Conservation (phyloP, 2,797 vertebrate genomes). For the Falco rusticolus region DNA sequence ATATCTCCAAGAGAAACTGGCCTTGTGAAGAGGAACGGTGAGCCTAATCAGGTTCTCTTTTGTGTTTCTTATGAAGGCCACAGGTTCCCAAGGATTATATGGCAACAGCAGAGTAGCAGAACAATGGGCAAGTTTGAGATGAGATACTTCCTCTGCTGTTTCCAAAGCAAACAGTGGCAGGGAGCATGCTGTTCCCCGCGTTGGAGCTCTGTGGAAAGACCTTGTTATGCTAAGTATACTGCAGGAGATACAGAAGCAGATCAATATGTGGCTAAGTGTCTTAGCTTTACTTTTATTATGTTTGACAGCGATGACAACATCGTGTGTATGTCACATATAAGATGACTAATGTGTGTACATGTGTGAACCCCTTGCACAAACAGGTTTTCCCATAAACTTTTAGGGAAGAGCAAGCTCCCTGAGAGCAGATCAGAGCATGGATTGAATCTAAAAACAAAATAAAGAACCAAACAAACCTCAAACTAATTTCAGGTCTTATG, state of each 20-base stretch:
- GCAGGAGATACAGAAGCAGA: conserved; percentile 54
- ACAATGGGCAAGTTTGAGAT: conserved; percentile 49
- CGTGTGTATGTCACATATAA: conserved; percentile 17
- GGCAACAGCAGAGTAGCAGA: conserved; percentile 13
- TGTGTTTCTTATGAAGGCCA: conserved; percentile 23
- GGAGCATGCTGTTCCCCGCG: conserved; percentile 15
- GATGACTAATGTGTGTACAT: conserved; percentile 57
- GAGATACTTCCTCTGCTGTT: conserved; percentile 57
- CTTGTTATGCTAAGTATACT: background rate
- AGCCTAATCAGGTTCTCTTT: background rate
- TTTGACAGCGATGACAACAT: conserved; percentile 64
- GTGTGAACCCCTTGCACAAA: background rate
- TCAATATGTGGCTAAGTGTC: conserved; percentile 68
- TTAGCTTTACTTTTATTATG: conserved; percentile 63
- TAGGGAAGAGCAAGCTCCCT: conserved; percentile 32
- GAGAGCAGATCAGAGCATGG: background rate
- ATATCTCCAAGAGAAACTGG: background rate
- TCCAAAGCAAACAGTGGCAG: conserved; percentile 69
- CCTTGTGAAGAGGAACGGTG: background rate
- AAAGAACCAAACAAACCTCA: background rate
- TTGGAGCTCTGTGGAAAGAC: conserved; percentile 6
- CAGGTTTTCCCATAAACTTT: conserved; percentile 48
- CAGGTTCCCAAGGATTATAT: background rate
- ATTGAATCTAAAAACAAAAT: conserved; percentile 12
- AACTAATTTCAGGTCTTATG: conserved; percentile 9